A percentile compares a stretch with the other conserved stretches of the same genome.
Evolutionary conservation across 1,140 invertebrate genomes (phyloP).

Genomic region (Dysdera silvatica): DNA sequence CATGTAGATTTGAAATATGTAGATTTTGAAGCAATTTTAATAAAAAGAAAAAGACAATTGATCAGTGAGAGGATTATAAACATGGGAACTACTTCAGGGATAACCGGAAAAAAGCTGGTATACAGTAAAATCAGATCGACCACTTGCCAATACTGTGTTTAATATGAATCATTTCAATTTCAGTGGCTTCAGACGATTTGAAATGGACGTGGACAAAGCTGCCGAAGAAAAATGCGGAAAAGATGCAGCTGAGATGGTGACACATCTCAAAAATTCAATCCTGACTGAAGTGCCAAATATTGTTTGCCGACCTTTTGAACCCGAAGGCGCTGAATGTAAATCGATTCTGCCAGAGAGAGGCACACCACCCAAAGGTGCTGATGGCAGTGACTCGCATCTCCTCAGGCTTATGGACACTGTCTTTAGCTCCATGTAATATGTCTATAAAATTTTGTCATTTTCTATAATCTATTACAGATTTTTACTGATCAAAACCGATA

Average conservation of each 20-base stretch:
- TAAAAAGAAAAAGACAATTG: no score
- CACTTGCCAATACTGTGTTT: no score
- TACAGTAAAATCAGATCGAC: no score
- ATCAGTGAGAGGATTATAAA: no score
- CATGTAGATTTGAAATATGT: no score
- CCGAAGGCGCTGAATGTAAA: slow-evolving; percentile 13
- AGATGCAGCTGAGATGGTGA: slow-evolving; percentile 30
- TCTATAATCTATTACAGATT: no score
- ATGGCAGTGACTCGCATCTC: slow-evolving; percentile 12
- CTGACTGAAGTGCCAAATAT: slow-evolving; percentile 33
- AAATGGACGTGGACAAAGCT: background rate
- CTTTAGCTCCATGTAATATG: no score
- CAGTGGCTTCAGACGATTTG: slow-evolving; percentile 20
- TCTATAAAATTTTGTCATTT: no score
- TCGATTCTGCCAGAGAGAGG: slow-evolving; percentile 19
- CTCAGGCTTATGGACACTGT: slow-evolving; percentile 18
- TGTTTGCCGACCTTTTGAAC: slow-evolving; percentile 30
- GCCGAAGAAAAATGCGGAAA: slow-evolving; percentile 31
- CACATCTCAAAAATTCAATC: slow-evolving; percentile 30
- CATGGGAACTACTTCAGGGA: no score
- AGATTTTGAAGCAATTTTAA: no score
- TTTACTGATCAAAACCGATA: no score
- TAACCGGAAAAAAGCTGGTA: no score
- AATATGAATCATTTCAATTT: background rate
- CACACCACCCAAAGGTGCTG: slow-evolving; percentile 25